Evolutionary conservation across 2,888 invertebrate species (phyloP).

Genomic region (Spialia ferax): DNA sequence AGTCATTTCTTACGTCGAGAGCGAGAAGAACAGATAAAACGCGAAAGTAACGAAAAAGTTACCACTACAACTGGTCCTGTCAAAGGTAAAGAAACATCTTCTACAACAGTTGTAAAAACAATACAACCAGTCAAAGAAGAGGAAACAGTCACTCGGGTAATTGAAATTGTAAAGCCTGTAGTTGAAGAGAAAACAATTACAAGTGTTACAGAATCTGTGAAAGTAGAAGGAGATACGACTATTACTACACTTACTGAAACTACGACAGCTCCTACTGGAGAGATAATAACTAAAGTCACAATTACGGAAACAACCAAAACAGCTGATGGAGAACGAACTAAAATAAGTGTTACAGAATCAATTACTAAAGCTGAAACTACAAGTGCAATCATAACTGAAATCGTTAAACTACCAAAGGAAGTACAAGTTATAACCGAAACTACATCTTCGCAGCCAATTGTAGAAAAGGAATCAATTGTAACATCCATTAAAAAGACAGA

Average conservation of each 20-base stretch:
- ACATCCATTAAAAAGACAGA: slow-evolving; percentile 44
- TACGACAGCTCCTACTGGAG: slow-evolving; percentile 45
- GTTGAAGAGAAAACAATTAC: slow-evolving; percentile 40
- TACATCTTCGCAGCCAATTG: slow-evolving; percentile 18
- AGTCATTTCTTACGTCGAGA: slow-evolving; percentile 70
- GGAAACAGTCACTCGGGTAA: slow-evolving; percentile 17
- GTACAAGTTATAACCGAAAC: slow-evolving; percentile 37
- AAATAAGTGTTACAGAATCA: slow-evolving; percentile 47
- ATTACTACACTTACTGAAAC: slow-evolving; percentile 43
- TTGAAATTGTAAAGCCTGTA: slow-evolving; percentile 29
- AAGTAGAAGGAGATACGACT: slow-evolving; percentile 45
- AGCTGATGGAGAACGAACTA: slow-evolving; percentile 35
- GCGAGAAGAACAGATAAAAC: slow-evolving; percentile 71
- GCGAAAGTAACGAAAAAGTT: slow-evolving; percentile 54
- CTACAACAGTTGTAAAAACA: slow-evolving; percentile 21
- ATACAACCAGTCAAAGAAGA: slow-evolving; percentile 15
- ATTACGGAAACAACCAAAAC: slow-evolving; percentile 45
- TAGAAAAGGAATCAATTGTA: slow-evolving; percentile 45
- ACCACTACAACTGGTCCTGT: background rate
- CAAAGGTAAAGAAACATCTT: slow-evolving; percentile 28
- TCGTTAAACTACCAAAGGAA: slow-evolving; percentile 33
- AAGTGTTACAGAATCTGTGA: slow-evolving; percentile 38
- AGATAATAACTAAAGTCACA: slow-evolving; percentile 44
- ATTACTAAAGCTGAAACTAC: slow-evolving; percentile 34
- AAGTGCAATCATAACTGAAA: slow-evolving; percentile 33